Evolutionary conservation across 2,888 invertebrate genomes (phyloP), one percentile per base, ranked within the genome.

Genomic region (Oscheius sp.): DNA sequence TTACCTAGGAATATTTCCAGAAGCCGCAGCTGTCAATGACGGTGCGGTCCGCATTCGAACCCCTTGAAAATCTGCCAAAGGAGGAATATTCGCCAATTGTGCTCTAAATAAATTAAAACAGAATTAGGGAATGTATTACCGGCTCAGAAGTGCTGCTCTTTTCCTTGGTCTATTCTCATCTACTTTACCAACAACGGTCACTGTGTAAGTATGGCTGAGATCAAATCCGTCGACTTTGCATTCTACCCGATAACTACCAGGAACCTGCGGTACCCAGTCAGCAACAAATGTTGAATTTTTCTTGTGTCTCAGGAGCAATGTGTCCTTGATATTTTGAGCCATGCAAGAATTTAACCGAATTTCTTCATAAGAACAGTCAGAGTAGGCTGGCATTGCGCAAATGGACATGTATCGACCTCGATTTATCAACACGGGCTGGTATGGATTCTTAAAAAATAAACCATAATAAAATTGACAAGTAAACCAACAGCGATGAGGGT

Each of bases 351-450:
- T 66, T 29, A 66, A 63, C 5, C 81, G 73, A 9, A 98, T 90
- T 90, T 98, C 98, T 90, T 98, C 98, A 89, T 97, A 96, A 0
- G 96, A 96, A 88, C 94, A 96, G 89, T 94, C 79, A 2, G 81
- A 53, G 64, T 78, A 85, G 84, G 93, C 93, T 92, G 94, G 94
- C 95, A 97, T 96, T 89, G 96, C 94, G 16, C 94, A 94, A 81
- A 98, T 95, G 35, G 96, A 93, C 90, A 95, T 94, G 90, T 95
- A 98, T 35, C 85, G 78, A 7, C 85, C 80, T 41, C 86, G 85
- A 73, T 88, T 88, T 41, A 85, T 56, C 46, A 84, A 81, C 6
- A 85, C 79, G 7, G 87, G 86, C 63, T 82, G 81, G 72, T 82
- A 89, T 6, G 84, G 76, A 56, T 86, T 79, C 63, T 81, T 75